Conservation (phyloP, 35 echinoderm and acorn worm species). For the Strongylocentrotus purpuratus region DNA sequence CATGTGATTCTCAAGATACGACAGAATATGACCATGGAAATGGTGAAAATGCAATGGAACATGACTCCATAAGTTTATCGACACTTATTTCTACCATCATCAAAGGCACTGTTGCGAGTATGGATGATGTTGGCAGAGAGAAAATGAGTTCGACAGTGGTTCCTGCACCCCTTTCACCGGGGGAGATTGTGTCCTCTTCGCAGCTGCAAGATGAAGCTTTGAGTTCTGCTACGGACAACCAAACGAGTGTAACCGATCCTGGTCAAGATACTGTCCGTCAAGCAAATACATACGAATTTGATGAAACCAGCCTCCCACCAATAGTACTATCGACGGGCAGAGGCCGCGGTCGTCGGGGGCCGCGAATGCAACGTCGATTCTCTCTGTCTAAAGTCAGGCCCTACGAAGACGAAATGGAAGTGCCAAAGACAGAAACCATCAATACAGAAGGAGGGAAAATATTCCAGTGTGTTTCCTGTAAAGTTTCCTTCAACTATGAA, state of each 20-base stretch:
- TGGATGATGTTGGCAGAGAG: background rate
- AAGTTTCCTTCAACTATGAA: slow-evolving; percentile 25
- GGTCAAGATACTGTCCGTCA: background rate
- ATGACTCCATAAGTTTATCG: background rate
- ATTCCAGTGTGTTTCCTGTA: background rate
- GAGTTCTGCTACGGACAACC: background rate
- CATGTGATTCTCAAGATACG: background rate
- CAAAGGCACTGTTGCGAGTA: slow-evolving; percentile 1
- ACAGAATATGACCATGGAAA: background rate
- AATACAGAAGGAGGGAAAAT: background rate
- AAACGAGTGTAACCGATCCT: background rate
- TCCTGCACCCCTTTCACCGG: background rate
- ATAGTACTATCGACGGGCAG: background rate
- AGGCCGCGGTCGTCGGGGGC: background rate
- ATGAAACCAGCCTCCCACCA: background rate
- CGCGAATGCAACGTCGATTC: background rate
- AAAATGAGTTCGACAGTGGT: background rate
- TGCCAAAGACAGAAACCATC: slow-evolving; percentile 14
- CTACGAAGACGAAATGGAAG: background rate
- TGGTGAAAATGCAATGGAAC: background rate
- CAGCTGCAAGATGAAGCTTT: background rate
- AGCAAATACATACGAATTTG: background rate
- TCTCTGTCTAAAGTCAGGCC: background rate
- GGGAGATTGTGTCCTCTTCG: background rate
- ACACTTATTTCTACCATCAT: slow-evolving; percentile 18